phyloP scores from a whole-genome alignment of 1,140 invertebrate genomes.

The Dicyema japonicum region DNA sequence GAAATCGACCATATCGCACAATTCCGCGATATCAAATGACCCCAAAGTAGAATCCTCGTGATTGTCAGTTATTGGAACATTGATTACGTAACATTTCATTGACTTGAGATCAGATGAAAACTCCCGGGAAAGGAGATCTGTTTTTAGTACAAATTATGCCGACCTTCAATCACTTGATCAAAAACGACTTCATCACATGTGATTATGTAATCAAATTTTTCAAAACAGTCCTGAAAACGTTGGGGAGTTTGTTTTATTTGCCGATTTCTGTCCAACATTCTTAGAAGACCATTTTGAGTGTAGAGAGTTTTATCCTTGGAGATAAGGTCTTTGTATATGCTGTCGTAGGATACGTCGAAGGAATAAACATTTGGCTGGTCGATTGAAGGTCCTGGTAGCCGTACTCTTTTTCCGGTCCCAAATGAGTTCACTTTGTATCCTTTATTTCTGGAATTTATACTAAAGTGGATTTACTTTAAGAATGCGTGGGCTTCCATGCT shows the following conservation, averaged over 20 bases:
- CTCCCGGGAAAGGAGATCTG: background rate
- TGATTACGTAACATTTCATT: slow-evolving; percentile 36
- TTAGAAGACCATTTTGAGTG: slow-evolving; percentile 81
- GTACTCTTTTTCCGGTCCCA: slow-evolving; percentile 67
- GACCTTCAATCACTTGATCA: slow-evolving; percentile 42
- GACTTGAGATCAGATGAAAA: slow-evolving; percentile 11
- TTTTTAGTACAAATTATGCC: background rate
- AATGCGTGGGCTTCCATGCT: slow-evolving; percentile 97
- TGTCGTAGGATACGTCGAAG: slow-evolving; percentile 66
- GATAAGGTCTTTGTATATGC: slow-evolving; percentile 73
- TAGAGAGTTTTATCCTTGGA: slow-evolving; percentile 33
- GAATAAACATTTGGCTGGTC: slow-evolving; percentile 91
- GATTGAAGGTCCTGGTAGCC: slow-evolving; percentile 61
- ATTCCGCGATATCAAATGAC: slow-evolving; percentile 78
- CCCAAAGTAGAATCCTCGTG: slow-evolving; percentile 97
- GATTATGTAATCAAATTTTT: slow-evolving; percentile 77
- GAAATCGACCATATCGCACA: slow-evolving; percentile 40
- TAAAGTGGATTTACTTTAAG: slow-evolving; percentile 29
- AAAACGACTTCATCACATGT: slow-evolving; percentile 94
- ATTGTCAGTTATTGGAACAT: slow-evolving; percentile 96
- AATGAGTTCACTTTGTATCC: slow-evolving; percentile 77
- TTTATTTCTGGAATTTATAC: too few relatives aligned
- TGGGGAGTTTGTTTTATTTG: slow-evolving; percentile 72
- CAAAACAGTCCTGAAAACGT: slow-evolving; percentile 52
- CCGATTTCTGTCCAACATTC: slow-evolving; percentile 86